Conservation (phyloP, 2,888 invertebrate species). For the Odontocolon sp. region DNA sequence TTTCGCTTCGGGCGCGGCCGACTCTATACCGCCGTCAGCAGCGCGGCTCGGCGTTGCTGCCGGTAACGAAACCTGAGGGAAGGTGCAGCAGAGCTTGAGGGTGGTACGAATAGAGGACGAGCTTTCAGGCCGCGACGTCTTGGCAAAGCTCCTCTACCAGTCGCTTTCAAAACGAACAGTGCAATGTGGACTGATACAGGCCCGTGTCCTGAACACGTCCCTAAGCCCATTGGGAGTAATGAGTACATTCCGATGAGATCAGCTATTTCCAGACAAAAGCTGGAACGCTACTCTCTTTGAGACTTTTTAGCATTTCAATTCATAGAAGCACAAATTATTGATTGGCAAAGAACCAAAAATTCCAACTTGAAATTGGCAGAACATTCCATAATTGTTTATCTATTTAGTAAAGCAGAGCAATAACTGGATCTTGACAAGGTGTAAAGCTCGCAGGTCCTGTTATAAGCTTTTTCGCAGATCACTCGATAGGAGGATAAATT, state of each 20-base stretch:
- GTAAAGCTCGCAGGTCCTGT: not conserved
- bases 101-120: not conserved
- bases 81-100: slow-evolving; percentile 7
- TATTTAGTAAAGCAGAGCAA: no score
- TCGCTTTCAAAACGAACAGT: slow-evolving; percentile 4
- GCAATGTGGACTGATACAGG: not conserved
- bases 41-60: slow-evolving; percentile 38
- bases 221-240: no score
- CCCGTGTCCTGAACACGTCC: no score
- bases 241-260: no score
- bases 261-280: no score
- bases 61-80: slow-evolving; percentile 30
- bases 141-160: not conserved
- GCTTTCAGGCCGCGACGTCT: slow-evolving; percentile 14
- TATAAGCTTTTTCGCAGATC: not conserved
- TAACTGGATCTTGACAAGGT: not conserved
- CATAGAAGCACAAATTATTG: no score
- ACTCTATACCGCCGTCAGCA: slow-evolving; percentile 48
- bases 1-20: slow-evolving; percentile 62
- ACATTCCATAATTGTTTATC: no score
- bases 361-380: no score
- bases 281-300: no score
- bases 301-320: no score
- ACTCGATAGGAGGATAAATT: slow-evolving; percentile 68
- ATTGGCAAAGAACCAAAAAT: no score